Base-by-base conservation (phyloP, 2,888 invertebrate species). In the Synergus itoensis region DNA sequence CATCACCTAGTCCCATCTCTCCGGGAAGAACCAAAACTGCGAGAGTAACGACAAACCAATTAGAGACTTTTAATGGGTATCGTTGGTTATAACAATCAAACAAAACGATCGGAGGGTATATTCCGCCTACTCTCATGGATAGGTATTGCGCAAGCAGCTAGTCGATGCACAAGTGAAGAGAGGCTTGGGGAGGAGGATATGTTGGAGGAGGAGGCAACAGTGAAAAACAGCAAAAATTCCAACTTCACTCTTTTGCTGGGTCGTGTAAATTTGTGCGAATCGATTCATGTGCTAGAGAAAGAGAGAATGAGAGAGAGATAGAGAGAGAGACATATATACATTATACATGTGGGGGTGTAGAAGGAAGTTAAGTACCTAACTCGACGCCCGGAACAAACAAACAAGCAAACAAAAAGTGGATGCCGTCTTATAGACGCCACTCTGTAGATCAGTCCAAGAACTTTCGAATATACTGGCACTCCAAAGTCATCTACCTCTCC, bases 261-360 rank as follows among this genome's bases (percentile, higher is more conserved):
- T 86, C 86, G 89, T 88, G 90, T 87, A 89, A 89, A 89, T 89
- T 89, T 87, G 87, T 86, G 82, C 87, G 88, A 88, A 90, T 89
- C 89, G 89, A 90, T 89, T 86, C 82, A 83, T 82, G 82, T 83
- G 79, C 83, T 81, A 81, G 81, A 84, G 80, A 78, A 81, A 85
- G 83, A 76, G 18, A 48, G 78, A 77, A 28, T 53, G 69, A 65
- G 43, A 11, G 73, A 75, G 40, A 63, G 67, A 63, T 36, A 14
- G 64, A 67, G 57, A 28, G 28, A 1, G 28, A 3, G 28, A 28
- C 28, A 28, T 28, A 28, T 28, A 28, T 28, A 28, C 28, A 28
- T 28, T 28, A 28, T 28, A 28, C 28, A 28, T 28, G 40, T 53
- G 69, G 12, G 79, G 79, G 81, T 77, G 79, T 80, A 82, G 80